Base-by-base conservation (phyloP, 2,113 vertebrate species). In the Cygnus buccinator region DNA sequence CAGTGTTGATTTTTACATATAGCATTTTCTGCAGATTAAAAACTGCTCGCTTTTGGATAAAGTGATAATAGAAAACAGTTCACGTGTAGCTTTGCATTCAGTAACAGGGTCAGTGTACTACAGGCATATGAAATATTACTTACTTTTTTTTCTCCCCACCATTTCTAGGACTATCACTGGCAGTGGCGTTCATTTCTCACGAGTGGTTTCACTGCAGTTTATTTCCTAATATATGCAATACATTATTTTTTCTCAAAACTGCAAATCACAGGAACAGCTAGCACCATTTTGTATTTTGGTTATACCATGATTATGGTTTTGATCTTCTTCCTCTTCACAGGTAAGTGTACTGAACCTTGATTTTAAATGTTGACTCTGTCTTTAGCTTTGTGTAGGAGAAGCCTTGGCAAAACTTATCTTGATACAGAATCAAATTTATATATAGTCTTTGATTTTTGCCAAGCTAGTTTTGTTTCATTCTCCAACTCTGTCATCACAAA, bases 131-230 rank as follows among this genome's bases (percentile, higher is more conserved):
- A 46, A 82, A 6, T 87, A 20, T 57, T 87, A 44, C 46, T 95
- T 18, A 95, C 2, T 17, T 73, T 78, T 77, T 87, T 46, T 37
- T 52, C 63, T 33, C 41, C 66, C 10, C 26, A 15, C 19, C 22
- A 35, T 11, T 35, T 96, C 41, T 92, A 99, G 99, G 99, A 99
- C 96, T 99, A 99, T 89, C 99, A 99, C 83, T 99, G 99, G 99
- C 99, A 99, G 96, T 99, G 99, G 99, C 98, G 99, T 43, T 99
- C 99, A 8, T 99, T 99, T 98, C 98, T 99, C 84, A 99, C 99
- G 57, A 99, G 99, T 31, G 99, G 99, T 89, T 99, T 99, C 96
- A 99, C 99, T 26, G 99, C 99, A 13, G 99, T 99, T 54, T 99
- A 99, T 91, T 98, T 99, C 94, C 98, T 99, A 67, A 98, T 99